Percentiles rank a stretch among this genome's conserved stretches.
Evolutionary conservation across 2,888 invertebrate genomes (phyloP).

Genomic region (Anagyrus pseudococci): DNA sequence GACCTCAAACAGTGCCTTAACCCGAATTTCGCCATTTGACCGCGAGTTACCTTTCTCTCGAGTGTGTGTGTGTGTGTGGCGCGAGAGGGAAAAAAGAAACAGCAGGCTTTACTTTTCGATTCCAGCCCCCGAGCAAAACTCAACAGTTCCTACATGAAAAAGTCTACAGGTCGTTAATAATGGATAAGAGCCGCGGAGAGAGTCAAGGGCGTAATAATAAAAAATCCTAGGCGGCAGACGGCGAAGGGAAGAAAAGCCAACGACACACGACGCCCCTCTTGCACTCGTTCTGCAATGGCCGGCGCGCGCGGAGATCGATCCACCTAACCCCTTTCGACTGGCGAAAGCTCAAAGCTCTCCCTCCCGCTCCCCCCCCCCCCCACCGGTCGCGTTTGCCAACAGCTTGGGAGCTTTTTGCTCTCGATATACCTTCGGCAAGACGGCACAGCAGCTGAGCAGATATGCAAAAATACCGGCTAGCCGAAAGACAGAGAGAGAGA

Average conservation of each 20-base stretch:
- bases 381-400: not conserved
- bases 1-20: not conserved
- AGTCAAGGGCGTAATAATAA: not conserved
- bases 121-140: no score
- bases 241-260: not conserved
- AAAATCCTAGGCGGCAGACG: not conserved
- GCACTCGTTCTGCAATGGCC: slow-evolving; percentile 28
- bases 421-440: no score
- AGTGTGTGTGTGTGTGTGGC: no score
- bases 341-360: slow-evolving; percentile 16
- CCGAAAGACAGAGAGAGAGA: not conserved
- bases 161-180: not conserved
- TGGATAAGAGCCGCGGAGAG: not conserved
- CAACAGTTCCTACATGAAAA: no score
- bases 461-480: slow-evolving; percentile 18
- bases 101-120: no score
- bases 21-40: not conserved
- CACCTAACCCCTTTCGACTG: slow-evolving; percentile 30
- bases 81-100: no score
- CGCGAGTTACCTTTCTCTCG: not conserved
- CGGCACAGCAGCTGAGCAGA: no score
- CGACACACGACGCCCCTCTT: slow-evolving; percentile 9
- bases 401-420: slow-evolving; percentile 2
- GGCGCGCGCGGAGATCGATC: slow-evolving; percentile 28
- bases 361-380: slow-evolving; percentile 9